Evolutionary conservation across 2,113 vertebrate genomes (phyloP).

Genomic region (Garra rufa): DNA sequence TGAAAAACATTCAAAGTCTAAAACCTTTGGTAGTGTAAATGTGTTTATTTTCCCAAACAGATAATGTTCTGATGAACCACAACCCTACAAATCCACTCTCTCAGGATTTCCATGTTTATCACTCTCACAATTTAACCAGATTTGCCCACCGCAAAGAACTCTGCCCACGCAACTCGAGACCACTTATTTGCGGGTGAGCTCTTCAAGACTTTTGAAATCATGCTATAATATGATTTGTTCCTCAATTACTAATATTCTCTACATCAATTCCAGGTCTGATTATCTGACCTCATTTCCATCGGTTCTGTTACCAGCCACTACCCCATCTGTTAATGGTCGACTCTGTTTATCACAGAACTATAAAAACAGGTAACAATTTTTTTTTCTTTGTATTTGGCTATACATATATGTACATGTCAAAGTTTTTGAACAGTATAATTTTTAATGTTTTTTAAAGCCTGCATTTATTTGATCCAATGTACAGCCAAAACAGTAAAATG

Average conservation of each 20-base stretch:
- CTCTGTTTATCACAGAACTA: slow-evolving; percentile 60
- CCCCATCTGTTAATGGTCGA: slow-evolving; percentile 63
- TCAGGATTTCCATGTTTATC: slow-evolving; percentile 61
- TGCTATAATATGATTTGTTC: background rate
- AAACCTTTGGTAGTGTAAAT: background rate
- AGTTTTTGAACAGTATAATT: no score
- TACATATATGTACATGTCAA: no score
- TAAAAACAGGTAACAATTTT: slow-evolving; percentile 66
- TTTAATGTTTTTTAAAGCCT: no score
- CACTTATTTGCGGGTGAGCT: slow-evolving; percentile 36
- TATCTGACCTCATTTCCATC: slow-evolving; percentile 61
- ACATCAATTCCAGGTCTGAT: slow-evolving; percentile 60
- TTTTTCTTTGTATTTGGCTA: background rate
- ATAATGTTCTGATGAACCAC: slow-evolving; percentile 55
- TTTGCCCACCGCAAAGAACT: slow-evolving; percentile 62
- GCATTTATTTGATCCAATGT: no score
- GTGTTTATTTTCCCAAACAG: slow-evolving; percentile 52
- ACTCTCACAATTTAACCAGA: slow-evolving; percentile 61
- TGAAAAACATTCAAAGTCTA: no score
- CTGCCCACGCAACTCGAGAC: slow-evolving; percentile 54
- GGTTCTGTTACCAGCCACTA: slow-evolving; percentile 60
- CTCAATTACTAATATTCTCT: background rate
- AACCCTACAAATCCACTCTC: slow-evolving; percentile 61
- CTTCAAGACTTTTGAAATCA: background rate
- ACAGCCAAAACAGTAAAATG: no score